A percentile compares a stretch with the other conserved stretches of the same genome.
Evolutionary conservation across 2,888 invertebrate species (phyloP).

Genomic region (Venusia cambrica): DNA sequence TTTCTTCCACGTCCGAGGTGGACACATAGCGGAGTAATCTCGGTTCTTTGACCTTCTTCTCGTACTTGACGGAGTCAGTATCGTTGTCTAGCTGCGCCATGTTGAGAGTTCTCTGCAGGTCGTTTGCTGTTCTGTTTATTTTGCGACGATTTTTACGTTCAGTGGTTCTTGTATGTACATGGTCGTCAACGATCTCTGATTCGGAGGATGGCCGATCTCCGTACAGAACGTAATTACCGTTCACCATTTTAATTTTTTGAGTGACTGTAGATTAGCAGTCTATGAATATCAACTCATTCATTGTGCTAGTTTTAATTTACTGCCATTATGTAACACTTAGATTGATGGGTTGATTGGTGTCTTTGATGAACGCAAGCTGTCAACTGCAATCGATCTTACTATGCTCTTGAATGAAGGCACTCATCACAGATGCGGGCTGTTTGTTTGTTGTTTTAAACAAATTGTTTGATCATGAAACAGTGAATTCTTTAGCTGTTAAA

Average conservation of each 20-base stretch:
- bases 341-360: constrained; percentile 28
- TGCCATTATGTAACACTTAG: constrained; percentile 30
- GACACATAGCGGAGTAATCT: constrained; percentile 66
- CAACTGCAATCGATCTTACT: constrained; percentile 32
- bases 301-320: constrained; percentile 37
- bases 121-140: constrained; percentile 56
- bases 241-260: constrained; percentile 66
- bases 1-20: constrained; percentile 64
- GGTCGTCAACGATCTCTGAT: constrained; percentile 68
- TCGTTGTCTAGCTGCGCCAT: constrained; percentile 67
- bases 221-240: constrained; percentile 72
- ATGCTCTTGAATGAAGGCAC: constrained; percentile 45
- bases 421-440: constrained; percentile 54
- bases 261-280: constrained; percentile 28
- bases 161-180: constrained; percentile 58
- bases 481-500: constrained; percentile 57
- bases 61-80: constrained; percentile 69
- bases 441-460: constrained; percentile 58
- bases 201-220: constrained; percentile 69
- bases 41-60: constrained; percentile 70
- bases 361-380: constrained; percentile 30
- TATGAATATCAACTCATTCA: constrained; percentile 39
- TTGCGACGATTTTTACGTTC: constrained; percentile 63
- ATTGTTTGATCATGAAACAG: constrained; percentile 41
- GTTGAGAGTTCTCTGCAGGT: constrained; percentile 59